Base-by-base conservation (phyloP, 2,888 invertebrate species). In the Mechanitis messenoides region DNA sequence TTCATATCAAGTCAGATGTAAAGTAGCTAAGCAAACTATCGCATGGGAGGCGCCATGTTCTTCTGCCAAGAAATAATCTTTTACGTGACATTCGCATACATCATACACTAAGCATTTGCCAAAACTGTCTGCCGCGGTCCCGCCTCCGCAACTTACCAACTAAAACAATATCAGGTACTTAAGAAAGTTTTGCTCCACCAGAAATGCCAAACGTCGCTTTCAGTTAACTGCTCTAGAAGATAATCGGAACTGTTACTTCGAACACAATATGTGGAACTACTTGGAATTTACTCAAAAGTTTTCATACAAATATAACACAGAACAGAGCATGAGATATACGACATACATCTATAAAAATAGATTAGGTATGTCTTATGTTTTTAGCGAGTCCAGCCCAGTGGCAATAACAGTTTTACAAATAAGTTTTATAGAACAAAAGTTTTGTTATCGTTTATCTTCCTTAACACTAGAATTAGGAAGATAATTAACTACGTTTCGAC, bases 61-160 rank as follows among this genome's bases (percentile, higher is more conserved):
- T 79, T 74, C 79, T 85, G 88, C 88, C 89, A 87, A 88, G 85
- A 84, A 84, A 87, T 88, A 88, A 88, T 87, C 87, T 87, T 83
- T 80, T 81, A 84, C 74, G 79, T 84, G 87, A 87, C 87, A 86
- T 82, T 85, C 87, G 82, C 87, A 87, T 88, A 85, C 83, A 86
- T 88, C 88, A 86, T 84, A 79, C 71, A 76, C 72, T 69, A 75
- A 79, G 74, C 78, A 81, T 80, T 79, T 87, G 87, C 87, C 87
- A 87, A 86, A 85, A 83, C 78, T 81, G 81, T 81, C 81, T 83
- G 81, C 82, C 79, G 73, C 79, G 70, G 75, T 77, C 76, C 74
- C 71, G 68, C 69, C 67, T 72, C 73, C 75, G 73, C 79, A 77
- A 82, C 80, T 84, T 83, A 82, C 81, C 78, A 80, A 83, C 82